These are phyloP conservation scores for Aulostomus chinensis DNA, from an alignment of 2,797 vertebrate species.

Conservation along the genomic window DNA sequence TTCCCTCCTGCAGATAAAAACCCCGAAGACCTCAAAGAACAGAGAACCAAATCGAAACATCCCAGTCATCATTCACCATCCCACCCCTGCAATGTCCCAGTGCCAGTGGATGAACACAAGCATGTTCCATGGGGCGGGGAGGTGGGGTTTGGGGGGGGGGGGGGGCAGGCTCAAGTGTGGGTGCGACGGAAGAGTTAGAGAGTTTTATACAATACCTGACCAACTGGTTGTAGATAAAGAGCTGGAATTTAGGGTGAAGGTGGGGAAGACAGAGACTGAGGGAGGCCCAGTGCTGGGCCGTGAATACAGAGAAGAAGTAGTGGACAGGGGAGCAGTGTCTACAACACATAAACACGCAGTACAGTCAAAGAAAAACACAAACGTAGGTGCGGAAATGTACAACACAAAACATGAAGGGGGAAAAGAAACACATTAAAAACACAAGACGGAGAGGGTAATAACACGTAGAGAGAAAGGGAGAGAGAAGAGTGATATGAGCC, in stretches of 20 bases:
- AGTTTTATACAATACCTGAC: slow-evolving; percentile 96
- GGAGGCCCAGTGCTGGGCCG: slow-evolving; percentile 98
- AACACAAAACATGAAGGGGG: slow-evolving; percentile 46
- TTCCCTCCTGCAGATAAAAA: slow-evolving; percentile 22
- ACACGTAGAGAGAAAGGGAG: slow-evolving; percentile 64
- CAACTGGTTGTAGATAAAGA: slow-evolving; percentile 99
- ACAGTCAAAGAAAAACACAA: slow-evolving; percentile 64
- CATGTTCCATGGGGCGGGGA: slow-evolving; percentile 87
- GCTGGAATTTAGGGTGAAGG: slow-evolving; percentile 99
- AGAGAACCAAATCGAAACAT: slow-evolving; percentile 29
- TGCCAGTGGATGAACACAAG: slow-evolving; percentile 84
- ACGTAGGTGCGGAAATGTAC: slow-evolving; percentile 53
- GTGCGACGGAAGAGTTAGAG: slow-evolving; percentile 67
- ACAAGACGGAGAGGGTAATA: slow-evolving; percentile 25
- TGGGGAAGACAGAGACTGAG: slow-evolving; percentile 99
- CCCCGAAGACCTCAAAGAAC: not conserved
- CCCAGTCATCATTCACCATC: slow-evolving; percentile 40
- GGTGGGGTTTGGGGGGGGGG: slow-evolving; percentile 65
- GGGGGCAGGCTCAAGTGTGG: slow-evolving; percentile 68
- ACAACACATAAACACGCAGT: slow-evolving; percentile 85
- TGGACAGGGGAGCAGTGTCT: slow-evolving; percentile 99
- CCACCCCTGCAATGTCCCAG: slow-evolving; percentile 47
- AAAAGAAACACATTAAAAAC: slow-evolving; percentile 15
- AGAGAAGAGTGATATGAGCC: slow-evolving; percentile 71
- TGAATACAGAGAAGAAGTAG: slow-evolving; percentile 99